A percentile compares a stretch with the other conserved stretches of the same genome.
Conservation (phyloP, 2,113 vertebrate genomes). For the Antechinus flavipes region DNA sequence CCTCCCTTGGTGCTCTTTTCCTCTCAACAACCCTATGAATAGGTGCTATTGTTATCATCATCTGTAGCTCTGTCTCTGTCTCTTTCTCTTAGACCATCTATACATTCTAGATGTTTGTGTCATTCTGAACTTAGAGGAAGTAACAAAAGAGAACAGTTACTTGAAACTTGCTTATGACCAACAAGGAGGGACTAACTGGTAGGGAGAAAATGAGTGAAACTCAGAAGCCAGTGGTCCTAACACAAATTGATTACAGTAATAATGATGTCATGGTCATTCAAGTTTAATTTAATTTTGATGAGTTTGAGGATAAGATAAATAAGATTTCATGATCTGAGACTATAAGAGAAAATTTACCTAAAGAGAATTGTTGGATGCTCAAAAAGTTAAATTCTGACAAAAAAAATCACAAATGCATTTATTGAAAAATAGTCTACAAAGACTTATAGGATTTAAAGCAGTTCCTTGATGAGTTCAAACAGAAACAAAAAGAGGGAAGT, state of each 20-base stretch:
- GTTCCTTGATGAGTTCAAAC: background rate
- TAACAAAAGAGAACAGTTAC: background rate
- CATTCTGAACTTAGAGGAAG: background rate
- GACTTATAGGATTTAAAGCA: background rate
- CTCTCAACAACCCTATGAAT: too few species aligned
- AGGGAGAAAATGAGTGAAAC: background rate
- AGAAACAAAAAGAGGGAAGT: background rate
- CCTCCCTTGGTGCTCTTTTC: background rate
- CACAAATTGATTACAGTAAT: background rate
- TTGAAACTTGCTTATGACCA: background rate
- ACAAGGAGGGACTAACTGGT: background rate
- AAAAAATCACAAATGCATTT: background rate
- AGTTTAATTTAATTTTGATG: background rate
- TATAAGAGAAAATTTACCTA: background rate
- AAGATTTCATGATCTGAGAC: background rate
- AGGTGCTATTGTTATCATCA: too few species aligned
- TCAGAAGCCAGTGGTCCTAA: background rate
- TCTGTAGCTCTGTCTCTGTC: background rate
- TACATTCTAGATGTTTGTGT: background rate
- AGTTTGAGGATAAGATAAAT: background rate
- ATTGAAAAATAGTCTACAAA: background rate
- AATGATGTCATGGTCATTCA: background rate
- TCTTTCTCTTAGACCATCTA: background rate
- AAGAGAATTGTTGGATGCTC: background rate
- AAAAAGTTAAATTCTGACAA: background rate